Evolutionary conservation across 2,888 invertebrate species (phyloP), one percentile per base, ranked within the genome.

Genomic region (Hypena proboscidalis): DNA sequence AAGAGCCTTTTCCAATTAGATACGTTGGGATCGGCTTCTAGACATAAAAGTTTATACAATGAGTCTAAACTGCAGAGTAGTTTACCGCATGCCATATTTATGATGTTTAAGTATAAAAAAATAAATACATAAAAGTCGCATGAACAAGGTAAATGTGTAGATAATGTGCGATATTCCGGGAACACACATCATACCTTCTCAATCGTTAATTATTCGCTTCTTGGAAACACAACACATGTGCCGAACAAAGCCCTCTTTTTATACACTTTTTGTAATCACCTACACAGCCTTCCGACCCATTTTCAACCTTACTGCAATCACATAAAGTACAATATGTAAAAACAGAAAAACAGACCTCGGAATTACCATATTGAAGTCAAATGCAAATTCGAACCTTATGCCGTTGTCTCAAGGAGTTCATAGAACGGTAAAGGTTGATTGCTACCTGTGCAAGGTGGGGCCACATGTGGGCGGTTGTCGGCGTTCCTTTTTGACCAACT

Each of bases 121-220:
- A 21, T 15, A 3, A 15, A 5, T 9, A 41, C 7, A 29, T 19
- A 10, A 31, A 13, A 49, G 17, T 11, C 11, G 10, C 19, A 25
- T 34, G 1, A 10, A 34, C 31, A 43, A 58, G 66, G 62, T 66
- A 58, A 65, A 58, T 30, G 38, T 30, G 41, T 40, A 27, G 27
- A 55, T 62, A 43, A 56, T 46, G 42, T 11, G 23, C 30, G 39
- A 9, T 23, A 30, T 61, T 66, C 59, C 48, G 45, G 38, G 52
- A 65, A 67, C 53, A 41, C 30, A 54, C 46, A 44, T 21, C 55
- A 35, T 58, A 66, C 63, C 66, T 66, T 55, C 60, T 54, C 61
- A 66, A 60, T 69, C 68, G 27, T 66, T 77, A 78, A 78, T 78
- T 76, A 76, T 64, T 53, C 50, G 48, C 52, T 83, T 82, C 81